A percentile compares a stretch with the other conserved stretches of the same genome.
Evolutionary conservation across 2,888 invertebrate species (phyloP).

Genomic region (Plagodis dolabraria): DNA sequence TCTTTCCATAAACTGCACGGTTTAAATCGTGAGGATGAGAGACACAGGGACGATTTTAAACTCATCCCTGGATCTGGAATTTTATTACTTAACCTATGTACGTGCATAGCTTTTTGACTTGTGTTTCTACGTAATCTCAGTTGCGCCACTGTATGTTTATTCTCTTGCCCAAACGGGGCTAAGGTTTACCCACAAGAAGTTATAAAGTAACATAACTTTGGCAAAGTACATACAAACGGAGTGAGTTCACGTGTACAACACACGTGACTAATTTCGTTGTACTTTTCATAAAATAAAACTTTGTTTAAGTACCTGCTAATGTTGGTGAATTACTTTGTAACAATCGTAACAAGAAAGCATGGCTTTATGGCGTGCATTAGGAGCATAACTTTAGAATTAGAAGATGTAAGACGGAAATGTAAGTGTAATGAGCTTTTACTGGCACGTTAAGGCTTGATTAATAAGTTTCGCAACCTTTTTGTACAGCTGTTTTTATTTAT

Average conservation of each 20-base stretch:
- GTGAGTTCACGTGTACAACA: constrained; percentile 69
- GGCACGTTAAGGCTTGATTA: background rate
- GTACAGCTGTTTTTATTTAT: too few species aligned
- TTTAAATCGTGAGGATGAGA: too few species aligned
- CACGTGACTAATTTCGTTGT: constrained; percentile 69
- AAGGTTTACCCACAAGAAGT: constrained; percentile 46
- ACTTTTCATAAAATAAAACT: constrained; percentile 39
- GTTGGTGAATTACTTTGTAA: background rate
- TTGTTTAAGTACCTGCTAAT: constrained; percentile 5
- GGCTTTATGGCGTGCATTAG: background rate
- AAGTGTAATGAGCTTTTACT: background rate
- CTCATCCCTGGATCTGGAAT: too few species aligned
- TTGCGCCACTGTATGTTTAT: constrained; percentile 5
- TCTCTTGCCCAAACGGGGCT: constrained; percentile 40
- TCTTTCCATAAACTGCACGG: too few species aligned
- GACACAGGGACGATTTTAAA: too few species aligned
- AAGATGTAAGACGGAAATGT: background rate
- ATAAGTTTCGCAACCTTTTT: too few species aligned
- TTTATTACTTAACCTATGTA: too few species aligned
- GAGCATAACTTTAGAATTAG: background rate
- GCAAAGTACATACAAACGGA: constrained; percentile 53
- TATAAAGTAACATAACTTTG: constrained; percentile 70
- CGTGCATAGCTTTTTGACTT: too few species aligned
- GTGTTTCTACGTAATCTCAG: background rate
- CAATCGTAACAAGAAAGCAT: background rate